These are phyloP conservation scores for Argya squamiceps DNA, from an alignment of 2,797 vertebrate genomes.

Conservation along the genomic window DNA sequence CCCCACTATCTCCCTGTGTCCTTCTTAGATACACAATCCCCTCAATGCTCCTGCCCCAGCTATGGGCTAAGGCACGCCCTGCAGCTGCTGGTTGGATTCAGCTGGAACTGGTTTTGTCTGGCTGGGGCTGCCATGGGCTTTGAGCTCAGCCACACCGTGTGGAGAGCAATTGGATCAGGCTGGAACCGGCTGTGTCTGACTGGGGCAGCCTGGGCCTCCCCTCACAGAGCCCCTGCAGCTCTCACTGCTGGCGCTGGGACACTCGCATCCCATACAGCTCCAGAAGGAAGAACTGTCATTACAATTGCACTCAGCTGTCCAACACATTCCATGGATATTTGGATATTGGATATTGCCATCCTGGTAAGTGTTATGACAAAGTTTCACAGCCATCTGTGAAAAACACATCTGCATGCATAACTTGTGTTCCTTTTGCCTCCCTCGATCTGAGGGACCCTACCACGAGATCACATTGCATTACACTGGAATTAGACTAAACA, in stretches of 20 bases:
- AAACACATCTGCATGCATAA: neutral
- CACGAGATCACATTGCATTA: rapidly evolving
- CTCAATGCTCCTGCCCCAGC: rapidly evolving
- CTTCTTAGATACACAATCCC: rapidly evolving
- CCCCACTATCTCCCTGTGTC: rapidly evolving
- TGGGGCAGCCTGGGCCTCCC: rapidly evolving
- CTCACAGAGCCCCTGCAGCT: rapidly evolving
- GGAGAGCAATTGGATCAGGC: neutral
- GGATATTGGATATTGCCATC: no score
- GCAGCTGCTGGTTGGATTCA: rapidly evolving
- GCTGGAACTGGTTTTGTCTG: neutral
- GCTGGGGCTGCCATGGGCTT: neutral
- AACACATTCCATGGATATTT: rapidly evolving
- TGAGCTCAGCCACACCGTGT: neutral
- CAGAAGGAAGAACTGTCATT: neutral
- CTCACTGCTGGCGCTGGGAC: rapidly evolving
- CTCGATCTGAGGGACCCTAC: neutral
- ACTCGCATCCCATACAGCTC: rapidly evolving
- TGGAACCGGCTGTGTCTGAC: neutral
- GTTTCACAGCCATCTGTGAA: neutral
- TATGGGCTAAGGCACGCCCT: rapidly evolving
- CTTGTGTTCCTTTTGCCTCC: rapidly evolving
- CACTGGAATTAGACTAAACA: neutral
- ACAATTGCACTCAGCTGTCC: no score
- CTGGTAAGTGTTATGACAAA: neutral